A percentile compares a stretch with the other conserved stretches of the same genome.
phyloP scores from a whole-genome alignment of 2,888 invertebrate species.

The Pocota personata region DNA sequence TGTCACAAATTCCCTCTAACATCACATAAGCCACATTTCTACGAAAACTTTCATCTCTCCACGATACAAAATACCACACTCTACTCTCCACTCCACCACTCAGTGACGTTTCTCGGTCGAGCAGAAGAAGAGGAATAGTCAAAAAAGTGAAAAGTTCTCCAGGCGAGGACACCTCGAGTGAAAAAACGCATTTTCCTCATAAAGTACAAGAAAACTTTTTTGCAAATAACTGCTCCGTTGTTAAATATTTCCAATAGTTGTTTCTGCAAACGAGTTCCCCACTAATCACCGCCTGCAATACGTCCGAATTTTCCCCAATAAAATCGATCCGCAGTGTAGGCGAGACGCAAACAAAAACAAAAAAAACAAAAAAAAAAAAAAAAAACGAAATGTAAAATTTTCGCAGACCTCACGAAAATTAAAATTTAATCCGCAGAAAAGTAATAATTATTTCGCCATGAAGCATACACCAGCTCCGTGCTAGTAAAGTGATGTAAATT shows the following conservation, averaged over 20 bases:
- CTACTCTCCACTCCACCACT: conserved; percentile 54
- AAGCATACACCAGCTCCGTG: conserved; percentile 11
- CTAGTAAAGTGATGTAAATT: conserved; percentile 56
- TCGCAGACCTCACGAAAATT: conserved; percentile 36
- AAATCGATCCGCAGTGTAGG: conserved; percentile 67
- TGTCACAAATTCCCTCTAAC: too few relatives aligned
- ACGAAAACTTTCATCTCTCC: not conserved
- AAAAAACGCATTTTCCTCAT: conserved; percentile 54
- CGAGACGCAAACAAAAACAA: conserved; percentile 73
- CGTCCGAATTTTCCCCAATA: conserved; percentile 55
- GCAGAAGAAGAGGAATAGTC: conserved; percentile 56
- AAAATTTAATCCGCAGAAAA: conserved; percentile 23
- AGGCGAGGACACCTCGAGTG: conserved; percentile 62
- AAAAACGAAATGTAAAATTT: conserved; percentile 58
- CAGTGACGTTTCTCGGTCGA: conserved; percentile 70
- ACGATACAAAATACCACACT: not conserved
- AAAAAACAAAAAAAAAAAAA: conserved; percentile 22
- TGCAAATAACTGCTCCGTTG: conserved; percentile 6
- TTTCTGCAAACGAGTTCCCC: not conserved
- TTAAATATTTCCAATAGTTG: not conserved
- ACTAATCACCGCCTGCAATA: conserved; percentile 24
- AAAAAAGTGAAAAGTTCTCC: conserved; percentile 72
- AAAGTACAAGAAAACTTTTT: conserved; percentile 14
- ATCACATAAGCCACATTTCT: not conserved
- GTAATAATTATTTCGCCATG: conserved; percentile 14